Evolutionary conservation across 2,888 invertebrate species (phyloP).

Genomic region (Plusia festucae): DNA sequence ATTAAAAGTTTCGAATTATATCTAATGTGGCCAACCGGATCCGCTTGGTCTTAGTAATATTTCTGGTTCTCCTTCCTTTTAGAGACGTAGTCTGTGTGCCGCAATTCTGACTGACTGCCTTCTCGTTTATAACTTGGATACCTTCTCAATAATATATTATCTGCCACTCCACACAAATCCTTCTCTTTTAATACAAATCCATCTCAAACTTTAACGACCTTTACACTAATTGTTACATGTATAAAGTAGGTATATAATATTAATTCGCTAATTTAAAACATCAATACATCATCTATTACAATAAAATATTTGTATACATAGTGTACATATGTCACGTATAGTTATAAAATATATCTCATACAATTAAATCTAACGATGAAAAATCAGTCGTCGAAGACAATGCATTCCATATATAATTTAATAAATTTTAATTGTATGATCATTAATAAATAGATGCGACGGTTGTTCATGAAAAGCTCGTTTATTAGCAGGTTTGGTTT

Average conservation of each 20-base stretch:
- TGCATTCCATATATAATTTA: constrained; percentile 61
- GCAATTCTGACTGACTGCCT: constrained; percentile 24
- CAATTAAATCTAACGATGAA: constrained; percentile 79
- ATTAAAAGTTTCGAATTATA: constrained; percentile 49
- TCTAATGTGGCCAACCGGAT: constrained; percentile 37
- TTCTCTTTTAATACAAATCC: constrained; percentile 48
- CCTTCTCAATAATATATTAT: constrained; percentile 33
- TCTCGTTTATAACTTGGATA: constrained; percentile 22
- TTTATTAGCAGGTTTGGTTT: constrained; percentile 42
- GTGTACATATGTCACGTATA: constrained; percentile 70
- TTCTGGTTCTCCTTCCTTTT: constrained; percentile 25
- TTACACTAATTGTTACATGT: constrained; percentile 62
- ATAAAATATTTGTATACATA: constrained; percentile 77
- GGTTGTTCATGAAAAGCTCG: constrained; percentile 74
- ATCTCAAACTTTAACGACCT: constrained; percentile 36
- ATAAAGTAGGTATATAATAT: constrained; percentile 72
- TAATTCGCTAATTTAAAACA: constrained; percentile 71
- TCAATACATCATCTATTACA: constrained; percentile 72
- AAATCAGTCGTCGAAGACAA: constrained; percentile 86
- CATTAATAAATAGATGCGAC: constrained; percentile 65
- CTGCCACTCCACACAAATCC: constrained; percentile 34
- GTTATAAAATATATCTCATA: constrained; percentile 76
- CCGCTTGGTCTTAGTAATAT: constrained; percentile 21
- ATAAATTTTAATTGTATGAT: constrained; percentile 60
- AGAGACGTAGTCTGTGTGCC: constrained; percentile 20